Percentiles rank a stretch among this genome's conserved stretches.
phyloP scores from a whole-genome alignment of 64 coral and sea anemone genomes.

The Montipora sp. region DNA sequence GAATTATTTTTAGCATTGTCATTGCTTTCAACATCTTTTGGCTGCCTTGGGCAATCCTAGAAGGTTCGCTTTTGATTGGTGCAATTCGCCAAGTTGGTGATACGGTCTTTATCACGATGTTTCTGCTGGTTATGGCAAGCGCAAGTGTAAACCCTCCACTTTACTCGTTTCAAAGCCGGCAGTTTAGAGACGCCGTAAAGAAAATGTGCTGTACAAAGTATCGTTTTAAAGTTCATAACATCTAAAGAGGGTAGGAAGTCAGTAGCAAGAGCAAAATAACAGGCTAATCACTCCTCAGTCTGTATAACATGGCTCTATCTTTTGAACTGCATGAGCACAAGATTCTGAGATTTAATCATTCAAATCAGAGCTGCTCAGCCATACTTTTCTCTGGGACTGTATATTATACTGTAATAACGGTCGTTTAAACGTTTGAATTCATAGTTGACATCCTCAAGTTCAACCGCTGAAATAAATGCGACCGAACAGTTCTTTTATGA shows the following conservation, averaged over 20 bases:
- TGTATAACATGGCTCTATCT: no score
- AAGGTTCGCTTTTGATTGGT: constrained; percentile 29
- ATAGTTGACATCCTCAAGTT: no score
- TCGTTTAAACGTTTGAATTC: no score
- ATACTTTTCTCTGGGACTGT: no score
- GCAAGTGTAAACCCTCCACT: constrained; percentile 53
- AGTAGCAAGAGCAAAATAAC: no score
- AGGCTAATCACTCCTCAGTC: no score
- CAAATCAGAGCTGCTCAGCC: no score
- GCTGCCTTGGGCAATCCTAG: constrained; percentile 59
- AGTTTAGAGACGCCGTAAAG: constrained; percentile 25
- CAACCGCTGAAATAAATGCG: no score
- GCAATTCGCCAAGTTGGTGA: background rate
- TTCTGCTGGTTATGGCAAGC: constrained; percentile 10
- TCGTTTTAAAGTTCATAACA: background rate
- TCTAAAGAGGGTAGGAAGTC: background rate
- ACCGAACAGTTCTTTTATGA: no score
- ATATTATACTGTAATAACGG: no score
- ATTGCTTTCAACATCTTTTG: constrained; percentile 60
- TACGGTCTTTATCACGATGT: background rate
- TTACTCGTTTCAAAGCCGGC: constrained; percentile 51
- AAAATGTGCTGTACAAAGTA: constrained; percentile 29
- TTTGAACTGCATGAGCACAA: no score
- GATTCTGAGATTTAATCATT: no score
- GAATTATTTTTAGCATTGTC: constrained; percentile 33